phyloP scores from a whole-genome alignment of 2,113 vertebrate species.

The Gallinago undulata region DNA sequence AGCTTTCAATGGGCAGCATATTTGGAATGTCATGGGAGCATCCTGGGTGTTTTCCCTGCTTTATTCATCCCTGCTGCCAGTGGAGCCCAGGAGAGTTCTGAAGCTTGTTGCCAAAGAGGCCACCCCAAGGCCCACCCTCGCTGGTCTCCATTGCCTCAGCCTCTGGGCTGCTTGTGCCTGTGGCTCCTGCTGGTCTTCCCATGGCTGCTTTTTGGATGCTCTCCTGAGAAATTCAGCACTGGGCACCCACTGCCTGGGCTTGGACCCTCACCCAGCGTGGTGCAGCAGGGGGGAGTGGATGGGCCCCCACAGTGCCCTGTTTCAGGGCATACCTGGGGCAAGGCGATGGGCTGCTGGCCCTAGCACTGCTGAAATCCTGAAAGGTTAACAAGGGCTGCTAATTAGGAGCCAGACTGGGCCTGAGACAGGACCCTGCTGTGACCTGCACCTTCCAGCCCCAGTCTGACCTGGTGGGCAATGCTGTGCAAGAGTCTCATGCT shows the following conservation, averaged over 20 bases:
- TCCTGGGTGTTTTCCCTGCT: background rate
- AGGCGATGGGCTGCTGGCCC: background rate
- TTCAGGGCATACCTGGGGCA: no score
- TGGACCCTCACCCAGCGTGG: rapidly evolving
- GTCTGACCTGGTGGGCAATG: background rate
- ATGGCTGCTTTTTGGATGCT: background rate
- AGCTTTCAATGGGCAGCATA: background rate
- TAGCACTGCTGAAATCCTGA: background rate
- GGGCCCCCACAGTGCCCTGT: no score
- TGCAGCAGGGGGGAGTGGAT: rapidly evolving
- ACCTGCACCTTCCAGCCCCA: background rate
- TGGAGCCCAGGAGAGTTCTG: background rate
- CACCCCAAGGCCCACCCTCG: rapidly evolving
- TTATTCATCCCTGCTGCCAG: rapidly evolving
- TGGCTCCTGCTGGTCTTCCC: background rate
- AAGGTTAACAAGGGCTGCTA: background rate
- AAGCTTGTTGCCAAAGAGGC: background rate
- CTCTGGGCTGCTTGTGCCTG: background rate
- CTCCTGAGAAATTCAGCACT: background rate
- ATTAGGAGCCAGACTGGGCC: background rate
- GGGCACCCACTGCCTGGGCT: rapidly evolving
- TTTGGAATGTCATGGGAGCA: background rate
- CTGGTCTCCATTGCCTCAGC: background rate
- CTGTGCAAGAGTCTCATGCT: background rate
- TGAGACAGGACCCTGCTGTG: no score